Percentiles rank a stretch among this genome's conserved stretches.
These are phyloP conservation scores for Scaptodrosophila lebanonensis DNA, from an alignment of 1,140 invertebrate species.

Conservation along the genomic window DNA sequence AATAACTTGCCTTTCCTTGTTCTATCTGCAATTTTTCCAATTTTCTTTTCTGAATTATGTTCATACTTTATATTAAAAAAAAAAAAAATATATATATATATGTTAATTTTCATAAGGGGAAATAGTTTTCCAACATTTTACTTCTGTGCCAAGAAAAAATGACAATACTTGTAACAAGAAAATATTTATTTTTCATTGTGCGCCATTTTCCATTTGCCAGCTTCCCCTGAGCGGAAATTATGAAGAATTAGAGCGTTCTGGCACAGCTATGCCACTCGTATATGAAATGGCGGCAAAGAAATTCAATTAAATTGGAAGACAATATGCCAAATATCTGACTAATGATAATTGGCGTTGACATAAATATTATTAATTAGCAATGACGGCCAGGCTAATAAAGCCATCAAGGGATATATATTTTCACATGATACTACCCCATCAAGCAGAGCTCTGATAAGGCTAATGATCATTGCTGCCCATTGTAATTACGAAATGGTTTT, in stretches of 20 bases:
- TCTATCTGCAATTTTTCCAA: no score
- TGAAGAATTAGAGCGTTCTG: no score
- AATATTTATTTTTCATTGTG: conserved; percentile 40
- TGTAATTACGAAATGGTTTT: conserved; percentile 17
- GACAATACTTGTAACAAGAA: no score
- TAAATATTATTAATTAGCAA: conserved; percentile 65
- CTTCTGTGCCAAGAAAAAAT: no score
- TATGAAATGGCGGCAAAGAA: conserved; percentile 1
- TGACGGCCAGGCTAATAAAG: conserved; percentile 25
- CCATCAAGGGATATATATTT: conserved; percentile 45
- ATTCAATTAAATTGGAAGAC: conserved; percentile 67
- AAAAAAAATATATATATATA: no score
- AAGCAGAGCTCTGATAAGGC: conserved; percentile 6
- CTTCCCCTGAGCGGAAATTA: conserved; percentile 66
- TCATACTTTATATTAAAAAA: no score
- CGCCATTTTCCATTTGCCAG: conserved; percentile 46
- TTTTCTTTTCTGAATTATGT: no score
- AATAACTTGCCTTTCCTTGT: no score
- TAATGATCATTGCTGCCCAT: conserved; percentile 28
- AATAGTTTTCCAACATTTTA: no score
- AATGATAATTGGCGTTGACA: conserved; percentile 73
- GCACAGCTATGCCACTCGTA: no score
- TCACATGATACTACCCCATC: no score
- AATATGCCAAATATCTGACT: conserved; percentile 46
- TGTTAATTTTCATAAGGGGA: no score